Base-by-base conservation (phyloP, 1,140 invertebrate genomes). In the Drosophila setifemur region DNA sequence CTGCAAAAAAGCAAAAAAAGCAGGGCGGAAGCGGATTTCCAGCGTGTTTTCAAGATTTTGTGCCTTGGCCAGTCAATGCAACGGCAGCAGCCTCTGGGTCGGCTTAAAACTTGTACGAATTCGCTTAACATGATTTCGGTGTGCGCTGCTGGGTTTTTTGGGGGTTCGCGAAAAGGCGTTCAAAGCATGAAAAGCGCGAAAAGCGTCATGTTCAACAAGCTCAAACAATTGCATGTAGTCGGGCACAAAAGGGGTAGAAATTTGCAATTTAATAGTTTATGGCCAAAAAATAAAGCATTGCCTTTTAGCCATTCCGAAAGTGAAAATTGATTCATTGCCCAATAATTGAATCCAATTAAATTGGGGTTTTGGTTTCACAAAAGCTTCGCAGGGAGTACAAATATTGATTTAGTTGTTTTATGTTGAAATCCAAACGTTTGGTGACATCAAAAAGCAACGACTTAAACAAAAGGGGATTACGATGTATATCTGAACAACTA, bases 81-180 rank as follows among this genome's bases (percentile, higher is more conserved):
- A 45, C 47, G 35, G 35, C 28, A 37, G 8, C 64, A 70, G 68
- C 66, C 66, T 60, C 66, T 57, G 43, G 53, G 25, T 39, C 33
- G 53, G 73, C 64, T 83, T 83, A 72, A 69, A 85, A 85, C 81
- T 85, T 85, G 82, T 85, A 86, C 12, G 81, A 64, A 57, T 85
- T 85, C 81, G 33, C 29, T 60, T 50, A 54, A 73, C 78, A 82
- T 82, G 78, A 83, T 82, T 82, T 77, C 18, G 26, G 49, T 29
- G 26, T 45, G 60, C 53, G 28, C 52, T 19, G 37, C 28, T 61
- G 53, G n/a, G 26, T 58, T 58, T 61, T 68, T 70, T 70, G 16
- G 64, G 49, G 42, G 42, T 53, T 31, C 11, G 28, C 11, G 23
- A 37, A 37, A 2, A 16, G 21, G 33, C 33, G 33, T 37, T 37